Evolutionary conservation across 2,888 invertebrate species (phyloP).

Genomic region (Orchesella flavescens): DNA sequence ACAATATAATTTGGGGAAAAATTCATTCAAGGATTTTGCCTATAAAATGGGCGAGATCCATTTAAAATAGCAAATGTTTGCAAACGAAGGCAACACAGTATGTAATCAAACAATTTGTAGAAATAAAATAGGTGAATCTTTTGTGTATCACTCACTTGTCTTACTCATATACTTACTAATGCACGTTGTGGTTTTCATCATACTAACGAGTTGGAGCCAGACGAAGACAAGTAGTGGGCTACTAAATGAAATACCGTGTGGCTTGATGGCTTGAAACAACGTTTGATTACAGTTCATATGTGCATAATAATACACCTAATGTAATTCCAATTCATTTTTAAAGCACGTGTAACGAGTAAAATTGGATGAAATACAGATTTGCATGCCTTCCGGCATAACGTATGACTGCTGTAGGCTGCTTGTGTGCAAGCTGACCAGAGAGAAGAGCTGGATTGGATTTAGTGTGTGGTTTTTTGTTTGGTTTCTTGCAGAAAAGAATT

Average conservation of each 20-base stretch:
- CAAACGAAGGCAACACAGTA: constrained; percentile 25
- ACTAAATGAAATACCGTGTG: not conserved
- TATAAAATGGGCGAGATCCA: not conserved
- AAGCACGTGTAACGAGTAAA: too few relatives aligned
- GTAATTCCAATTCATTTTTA: constrained; percentile 23
- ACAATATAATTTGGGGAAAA: not conserved
- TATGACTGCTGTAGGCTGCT: constrained; percentile 8
- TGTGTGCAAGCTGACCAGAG: constrained; percentile 33
- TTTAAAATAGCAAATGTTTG: not conserved
- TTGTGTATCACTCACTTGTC: constrained; percentile 38
- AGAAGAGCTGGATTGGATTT: constrained; percentile 14
- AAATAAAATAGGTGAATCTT: constrained; percentile 41
- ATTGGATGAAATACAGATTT: not conserved
- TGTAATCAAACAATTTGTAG: constrained; percentile 36
- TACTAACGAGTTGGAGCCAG: constrained; percentile 35
- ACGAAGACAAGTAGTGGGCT: not conserved
- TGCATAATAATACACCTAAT: not conserved
- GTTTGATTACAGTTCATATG: not conserved
- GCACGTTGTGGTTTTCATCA: constrained; percentile 22
- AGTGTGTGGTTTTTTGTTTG: constrained; percentile 32
- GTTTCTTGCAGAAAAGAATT: constrained; percentile 6
- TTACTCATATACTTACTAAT: constrained; percentile 6
- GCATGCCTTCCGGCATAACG: constrained; percentile 39
- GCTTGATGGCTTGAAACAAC: constrained; percentile 27
- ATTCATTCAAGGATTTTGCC: constrained; percentile 29